phyloP scores from a whole-genome alignment of 2,797 vertebrate genomes.

The Muscicapa striata region DNA sequence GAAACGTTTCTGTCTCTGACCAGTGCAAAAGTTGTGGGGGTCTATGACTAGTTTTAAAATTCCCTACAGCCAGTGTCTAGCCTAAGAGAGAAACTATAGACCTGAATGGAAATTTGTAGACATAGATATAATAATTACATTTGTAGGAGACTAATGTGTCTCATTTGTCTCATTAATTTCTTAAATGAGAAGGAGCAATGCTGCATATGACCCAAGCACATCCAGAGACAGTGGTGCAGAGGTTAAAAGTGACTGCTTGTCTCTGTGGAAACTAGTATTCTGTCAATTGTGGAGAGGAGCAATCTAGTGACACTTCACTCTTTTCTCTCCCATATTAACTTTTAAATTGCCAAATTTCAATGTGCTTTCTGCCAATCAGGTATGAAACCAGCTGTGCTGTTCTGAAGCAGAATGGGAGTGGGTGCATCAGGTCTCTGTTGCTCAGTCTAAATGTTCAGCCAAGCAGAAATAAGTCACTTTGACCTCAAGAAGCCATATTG shows the following conservation, averaged over 20 bases:
- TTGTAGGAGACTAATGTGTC: neutral
- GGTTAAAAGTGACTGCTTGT: neutral
- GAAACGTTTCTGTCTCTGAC: neutral
- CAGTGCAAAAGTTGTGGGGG: neutral
- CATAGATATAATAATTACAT: neutral
- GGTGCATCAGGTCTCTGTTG: neutral
- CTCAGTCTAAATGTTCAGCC: neutral
- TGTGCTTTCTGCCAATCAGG: neutral
- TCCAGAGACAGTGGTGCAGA: neutral
- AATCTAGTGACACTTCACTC: neutral
- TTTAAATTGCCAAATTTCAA: neutral
- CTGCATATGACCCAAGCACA: neutral
- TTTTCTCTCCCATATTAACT: neutral
- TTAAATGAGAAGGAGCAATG: neutral
- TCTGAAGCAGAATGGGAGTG: neutral
- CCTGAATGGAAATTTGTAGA: neutral
- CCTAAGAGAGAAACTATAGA: neutral
- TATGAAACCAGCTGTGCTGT: neutral
- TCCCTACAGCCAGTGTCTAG: neutral
- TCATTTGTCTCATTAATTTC: neutral
- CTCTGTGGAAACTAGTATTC: neutral
- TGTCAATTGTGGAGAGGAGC: neutral
- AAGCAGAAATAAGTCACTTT: neutral
- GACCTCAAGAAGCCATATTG: neutral
- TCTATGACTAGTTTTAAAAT: neutral